phyloP scores from a whole-genome alignment of 2,888 invertebrate genomes.

The Anaspis maculata region DNA sequence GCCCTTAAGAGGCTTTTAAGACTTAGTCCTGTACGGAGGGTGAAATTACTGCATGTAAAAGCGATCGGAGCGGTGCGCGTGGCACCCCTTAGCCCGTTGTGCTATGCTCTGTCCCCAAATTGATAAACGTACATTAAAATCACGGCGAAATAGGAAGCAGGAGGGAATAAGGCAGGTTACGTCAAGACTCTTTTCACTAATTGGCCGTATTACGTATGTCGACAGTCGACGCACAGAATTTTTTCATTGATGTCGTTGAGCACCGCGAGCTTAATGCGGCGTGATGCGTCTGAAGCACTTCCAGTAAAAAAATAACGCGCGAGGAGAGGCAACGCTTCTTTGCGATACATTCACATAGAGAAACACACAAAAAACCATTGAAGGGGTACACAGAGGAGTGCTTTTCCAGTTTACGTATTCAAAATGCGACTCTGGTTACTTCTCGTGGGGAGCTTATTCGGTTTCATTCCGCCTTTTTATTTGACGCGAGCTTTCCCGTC shows the following conservation, averaged over 20 bases:
- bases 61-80: constrained; percentile 1
- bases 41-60: constrained; percentile 6
- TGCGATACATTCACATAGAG: too few species aligned
- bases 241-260: too few species aligned
- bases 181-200: constrained; percentile 5
- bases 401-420: too few species aligned
- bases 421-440: too few species aligned
- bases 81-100: not conserved
- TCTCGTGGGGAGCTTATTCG: too few species aligned
- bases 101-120: constrained; percentile 2
- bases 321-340: too few species aligned
- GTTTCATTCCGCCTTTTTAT: too few species aligned
- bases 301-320: too few species aligned
- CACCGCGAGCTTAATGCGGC: constrained; percentile 6
- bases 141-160: constrained; percentile 1
- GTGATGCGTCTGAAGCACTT: constrained; percentile 5
- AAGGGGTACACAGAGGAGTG: too few species aligned
- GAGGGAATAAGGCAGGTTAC: too few species aligned
- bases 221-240: constrained; percentile 1
- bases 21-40: constrained; percentile 13
- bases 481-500: too few species aligned
- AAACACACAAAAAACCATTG: too few species aligned
- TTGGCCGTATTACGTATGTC: constrained; percentile 6
- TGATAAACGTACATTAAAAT: constrained; percentile 8
- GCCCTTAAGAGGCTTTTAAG: constrained; percentile 18